Evolutionary conservation across 2,888 invertebrate species (phyloP).

Genomic region (Callyntrura guangdongensis): DNA sequence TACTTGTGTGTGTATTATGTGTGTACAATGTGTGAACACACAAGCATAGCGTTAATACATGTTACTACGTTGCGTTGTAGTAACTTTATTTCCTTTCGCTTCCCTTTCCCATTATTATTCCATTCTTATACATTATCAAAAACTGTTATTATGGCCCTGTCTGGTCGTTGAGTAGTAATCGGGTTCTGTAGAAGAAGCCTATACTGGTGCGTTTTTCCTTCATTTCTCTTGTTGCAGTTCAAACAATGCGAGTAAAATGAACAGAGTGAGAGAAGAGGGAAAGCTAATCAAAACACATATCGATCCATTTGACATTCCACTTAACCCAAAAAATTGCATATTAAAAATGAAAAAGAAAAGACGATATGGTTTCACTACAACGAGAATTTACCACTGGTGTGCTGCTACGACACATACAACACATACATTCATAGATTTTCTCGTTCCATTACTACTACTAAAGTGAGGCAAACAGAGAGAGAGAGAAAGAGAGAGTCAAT

Average conservation of each 20-base stretch:
- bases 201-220: constrained; percentile 34
- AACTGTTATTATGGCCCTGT: constrained; percentile 15
- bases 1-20: no score
- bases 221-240: constrained; percentile 37
- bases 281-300: constrained; percentile 83
- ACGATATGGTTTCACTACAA: constrained; percentile 3
- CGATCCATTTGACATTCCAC: constrained; percentile 83
- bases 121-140: constrained; percentile 59
- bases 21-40: constrained; percentile 11
- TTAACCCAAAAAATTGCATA: constrained; percentile 83
- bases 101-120: constrained; percentile 68
- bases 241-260: constrained; percentile 55
- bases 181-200: background rate
- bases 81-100: constrained; percentile 64
- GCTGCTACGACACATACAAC: no score
- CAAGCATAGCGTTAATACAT: constrained; percentile 28
- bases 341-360: constrained; percentile 67
- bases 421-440: background rate
- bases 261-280: constrained; percentile 58
- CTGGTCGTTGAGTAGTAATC: constrained; percentile 16
- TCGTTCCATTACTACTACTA: background rate
- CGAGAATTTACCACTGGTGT: background rate
- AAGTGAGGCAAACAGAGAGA: background rate
- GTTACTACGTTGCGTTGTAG: background rate
- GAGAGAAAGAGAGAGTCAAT: background rate